These are phyloP conservation scores for Clivina fossor DNA, from an alignment of 2,888 invertebrate genomes.

Conservation along the genomic window DNA sequence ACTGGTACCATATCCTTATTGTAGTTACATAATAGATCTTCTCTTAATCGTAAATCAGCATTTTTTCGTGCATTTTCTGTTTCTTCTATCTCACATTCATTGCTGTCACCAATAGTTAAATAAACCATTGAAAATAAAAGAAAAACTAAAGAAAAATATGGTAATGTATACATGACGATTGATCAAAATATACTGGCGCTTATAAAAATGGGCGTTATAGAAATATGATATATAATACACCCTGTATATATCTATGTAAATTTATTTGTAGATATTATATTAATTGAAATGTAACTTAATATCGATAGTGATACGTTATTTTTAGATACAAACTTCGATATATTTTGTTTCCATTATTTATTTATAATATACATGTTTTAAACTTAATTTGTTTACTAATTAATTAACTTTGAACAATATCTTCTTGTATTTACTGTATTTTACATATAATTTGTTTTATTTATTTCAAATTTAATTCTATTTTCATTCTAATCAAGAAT, in stretches of 20 bases:
- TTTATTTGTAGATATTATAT: neutral
- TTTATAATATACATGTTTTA: too few relatives aligned
- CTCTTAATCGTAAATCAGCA: slow-evolving; percentile 5
- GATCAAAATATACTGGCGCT: neutral
- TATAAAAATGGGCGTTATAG: neutral
- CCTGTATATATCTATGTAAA: neutral
- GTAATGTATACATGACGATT: neutral
- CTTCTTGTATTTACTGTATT: too few relatives aligned
- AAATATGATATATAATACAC: neutral
- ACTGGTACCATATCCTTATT: slow-evolving; percentile 18
- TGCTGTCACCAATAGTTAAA: neutral
- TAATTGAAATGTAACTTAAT: too few relatives aligned
- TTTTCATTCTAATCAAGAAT: too few relatives aligned
- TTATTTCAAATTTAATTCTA: too few relatives aligned
- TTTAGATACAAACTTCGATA: too few relatives aligned
- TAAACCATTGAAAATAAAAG: neutral
- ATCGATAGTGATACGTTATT: too few relatives aligned
- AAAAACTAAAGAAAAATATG: too few relatives aligned
- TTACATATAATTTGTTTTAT: too few relatives aligned
- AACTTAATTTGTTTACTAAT: too few relatives aligned
- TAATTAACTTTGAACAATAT: too few relatives aligned
- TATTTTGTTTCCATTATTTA: too few relatives aligned
- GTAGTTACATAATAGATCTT: slow-evolving; percentile 21
- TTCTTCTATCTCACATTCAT: slow-evolving; percentile 4
- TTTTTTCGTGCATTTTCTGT: neutral